Conservation (phyloP, 1,140 invertebrate genomes). For the Drosophila gunungcola region DNA sequence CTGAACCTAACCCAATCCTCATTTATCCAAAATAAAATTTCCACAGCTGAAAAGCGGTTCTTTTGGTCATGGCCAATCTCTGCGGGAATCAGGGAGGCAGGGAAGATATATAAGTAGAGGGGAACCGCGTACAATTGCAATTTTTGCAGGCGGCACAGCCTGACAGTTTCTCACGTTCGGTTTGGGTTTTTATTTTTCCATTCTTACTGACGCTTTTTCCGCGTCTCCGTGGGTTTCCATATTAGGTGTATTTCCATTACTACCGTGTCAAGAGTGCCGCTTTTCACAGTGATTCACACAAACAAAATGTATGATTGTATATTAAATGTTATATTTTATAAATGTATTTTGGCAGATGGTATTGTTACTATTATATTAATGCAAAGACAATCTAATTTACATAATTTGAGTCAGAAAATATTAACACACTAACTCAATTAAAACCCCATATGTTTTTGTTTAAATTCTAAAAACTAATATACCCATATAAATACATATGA, state of each 20-base stretch:
- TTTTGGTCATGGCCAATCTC: constrained; percentile 19
- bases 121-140: constrained; percentile 56
- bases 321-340: too few species aligned
- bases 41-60: constrained; percentile 30
- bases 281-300: constrained; percentile 9
- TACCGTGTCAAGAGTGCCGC: constrained; percentile 31
- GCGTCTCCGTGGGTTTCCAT: constrained; percentile 16
- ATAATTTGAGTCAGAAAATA: too few species aligned
- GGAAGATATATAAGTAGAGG: constrained; percentile 1
- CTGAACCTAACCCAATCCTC: constrained; percentile 65
- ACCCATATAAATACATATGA: too few species aligned
- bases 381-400: too few species aligned
- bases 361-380: too few species aligned
- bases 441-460: too few species aligned
- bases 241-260: constrained; percentile 18
- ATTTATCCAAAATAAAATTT: constrained; percentile 1
- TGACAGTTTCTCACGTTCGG: constrained; percentile 65
- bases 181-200: constrained; percentile 30
- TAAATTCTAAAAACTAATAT: too few species aligned
- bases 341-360: too few species aligned
- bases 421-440: too few species aligned
- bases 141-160: constrained; percentile 68
- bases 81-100: too few species aligned
- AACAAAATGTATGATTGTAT: background rate
- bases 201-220: constrained; percentile 35